These are phyloP conservation scores for Hiodon alosoides DNA, from an alignment of 2,113 vertebrate genomes.

Conservation along the genomic window DNA sequence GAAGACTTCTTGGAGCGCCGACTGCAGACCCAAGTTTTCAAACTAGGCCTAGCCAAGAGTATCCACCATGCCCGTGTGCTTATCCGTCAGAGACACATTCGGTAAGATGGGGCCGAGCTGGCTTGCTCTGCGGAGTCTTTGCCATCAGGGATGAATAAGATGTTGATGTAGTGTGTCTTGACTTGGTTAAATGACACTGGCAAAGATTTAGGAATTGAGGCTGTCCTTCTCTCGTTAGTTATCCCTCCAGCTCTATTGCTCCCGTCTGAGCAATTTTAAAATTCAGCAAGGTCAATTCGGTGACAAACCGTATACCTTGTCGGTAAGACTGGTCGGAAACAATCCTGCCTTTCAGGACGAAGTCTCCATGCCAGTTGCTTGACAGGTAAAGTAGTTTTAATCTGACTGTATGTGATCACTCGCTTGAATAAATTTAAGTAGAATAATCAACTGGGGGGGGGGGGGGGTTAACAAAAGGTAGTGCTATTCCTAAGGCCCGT, in stretches of 20 bases:
- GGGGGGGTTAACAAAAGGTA: not conserved
- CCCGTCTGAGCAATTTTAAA: constrained; percentile 45
- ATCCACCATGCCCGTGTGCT: constrained; percentile 88
- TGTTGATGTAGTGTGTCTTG: not conserved
- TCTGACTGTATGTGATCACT: not conserved
- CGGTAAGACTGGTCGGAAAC: constrained; percentile 60
- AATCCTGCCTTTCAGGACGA: constrained; percentile 49
- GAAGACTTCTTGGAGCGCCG: constrained; percentile 88
- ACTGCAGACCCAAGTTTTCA: constrained; percentile 89
- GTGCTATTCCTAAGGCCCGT: constrained; percentile 32
- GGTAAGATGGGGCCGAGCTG: constrained; percentile 54
- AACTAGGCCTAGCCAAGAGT: constrained; percentile 84
- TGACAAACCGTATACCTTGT: constrained; percentile 84
- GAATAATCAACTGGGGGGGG: not conserved
- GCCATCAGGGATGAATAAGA: not conserved
- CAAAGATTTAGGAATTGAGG: constrained; percentile 29
- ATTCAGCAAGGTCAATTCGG: constrained; percentile 85
- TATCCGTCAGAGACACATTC: constrained; percentile 89
- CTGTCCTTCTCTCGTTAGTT: constrained; percentile 62
- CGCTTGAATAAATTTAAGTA: not conserved
- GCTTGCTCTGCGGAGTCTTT: not conserved
- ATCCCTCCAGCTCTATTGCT: constrained; percentile 44
- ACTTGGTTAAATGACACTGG: not conserved
- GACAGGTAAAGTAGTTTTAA: constrained; percentile 35
- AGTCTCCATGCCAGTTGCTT: constrained; percentile 8